A percentile compares a stretch with the other conserved stretches of the same genome.
Conservation (phyloP, 2,797 vertebrate genomes). For the Melanotaenia boesemani region DNA sequence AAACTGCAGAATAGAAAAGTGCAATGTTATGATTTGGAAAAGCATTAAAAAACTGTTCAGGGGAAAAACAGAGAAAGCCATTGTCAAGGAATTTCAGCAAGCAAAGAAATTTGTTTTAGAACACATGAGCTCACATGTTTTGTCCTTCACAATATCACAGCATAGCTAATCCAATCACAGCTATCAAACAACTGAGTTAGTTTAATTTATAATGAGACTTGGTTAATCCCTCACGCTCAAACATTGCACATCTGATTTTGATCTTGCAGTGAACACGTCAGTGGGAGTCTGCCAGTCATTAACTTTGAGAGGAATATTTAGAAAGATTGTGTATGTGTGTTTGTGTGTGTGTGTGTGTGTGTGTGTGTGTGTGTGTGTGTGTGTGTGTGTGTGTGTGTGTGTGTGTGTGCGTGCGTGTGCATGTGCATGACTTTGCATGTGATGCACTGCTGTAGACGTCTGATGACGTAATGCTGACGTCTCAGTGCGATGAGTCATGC, state of each 20-base stretch:
- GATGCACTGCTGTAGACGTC: conserved; percentile 51
- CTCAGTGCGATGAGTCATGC: conserved; percentile 76
- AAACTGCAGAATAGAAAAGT: no score
- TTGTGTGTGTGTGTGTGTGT: conserved; percentile 9
- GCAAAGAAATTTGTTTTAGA: conserved; percentile 1
- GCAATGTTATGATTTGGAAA: no score
- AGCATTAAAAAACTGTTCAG: no score
- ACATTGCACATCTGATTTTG: conserved; percentile 53
- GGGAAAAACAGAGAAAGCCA: conserved; percentile 12
- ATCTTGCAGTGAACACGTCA: conserved; percentile 47
- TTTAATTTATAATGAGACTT: conserved; percentile 49
- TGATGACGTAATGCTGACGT: conserved; percentile 79
- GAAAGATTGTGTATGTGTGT: conserved; percentile 23
- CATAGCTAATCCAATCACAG: conserved; percentile 43
- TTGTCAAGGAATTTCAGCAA: conserved; percentile 11
- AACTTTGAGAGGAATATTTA: conserved; percentile 51
- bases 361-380: conserved; percentile 24
- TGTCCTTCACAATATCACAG: conserved; percentile 30
- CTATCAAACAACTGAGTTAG: conserved; percentile 43
- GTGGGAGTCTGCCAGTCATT: conserved; percentile 44
- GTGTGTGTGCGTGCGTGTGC: conserved; percentile 18
- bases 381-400: conserved; percentile 14
- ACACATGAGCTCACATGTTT: conserved; percentile 27
- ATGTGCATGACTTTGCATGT: conserved; percentile 22
- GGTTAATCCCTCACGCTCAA: conserved; percentile 51